Percentiles rank a stretch among this genome's conserved stretches.
phyloP scores from a whole-genome alignment of 2,888 invertebrate species.

The Blomia tropicalis region DNA sequence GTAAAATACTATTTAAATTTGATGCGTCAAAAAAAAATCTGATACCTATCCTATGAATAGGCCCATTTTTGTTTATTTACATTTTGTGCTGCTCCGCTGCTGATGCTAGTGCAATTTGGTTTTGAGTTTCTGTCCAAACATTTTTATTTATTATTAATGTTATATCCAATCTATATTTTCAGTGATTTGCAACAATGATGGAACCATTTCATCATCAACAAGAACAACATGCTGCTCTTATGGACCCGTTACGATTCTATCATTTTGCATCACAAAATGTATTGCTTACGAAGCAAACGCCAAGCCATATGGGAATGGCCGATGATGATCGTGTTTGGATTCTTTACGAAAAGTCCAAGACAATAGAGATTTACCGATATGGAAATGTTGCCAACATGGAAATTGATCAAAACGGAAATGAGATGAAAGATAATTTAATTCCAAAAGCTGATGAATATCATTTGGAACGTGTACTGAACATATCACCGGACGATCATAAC shows the following conservation, averaged over 20 bases:
- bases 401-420: background rate
- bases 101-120: too few relatives aligned
- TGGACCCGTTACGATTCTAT: too few relatives aligned
- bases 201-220: background rate
- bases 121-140: too few relatives aligned
- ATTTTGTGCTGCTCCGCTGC: too few relatives aligned
- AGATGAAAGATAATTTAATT: background rate
- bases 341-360: background rate
- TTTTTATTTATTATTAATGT: too few relatives aligned
- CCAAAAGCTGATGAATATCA: background rate
- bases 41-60: too few relatives aligned
- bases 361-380: background rate
- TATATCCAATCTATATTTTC: too few relatives aligned
- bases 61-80: too few relatives aligned
- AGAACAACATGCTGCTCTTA: background rate
- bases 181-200: too few relatives aligned
- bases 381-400: background rate
- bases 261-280: slow-evolving; percentile 2
- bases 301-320: background rate
- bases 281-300: background rate
- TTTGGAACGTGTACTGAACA: background rate
- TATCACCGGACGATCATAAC: background rate
- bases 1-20: too few relatives aligned
- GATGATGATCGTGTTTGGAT: background rate
- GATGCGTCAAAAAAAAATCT: too few relatives aligned